These are phyloP conservation scores for Acrobasis repandana DNA, from an alignment of 2,888 invertebrate genomes.

Conservation along the genomic window DNA sequence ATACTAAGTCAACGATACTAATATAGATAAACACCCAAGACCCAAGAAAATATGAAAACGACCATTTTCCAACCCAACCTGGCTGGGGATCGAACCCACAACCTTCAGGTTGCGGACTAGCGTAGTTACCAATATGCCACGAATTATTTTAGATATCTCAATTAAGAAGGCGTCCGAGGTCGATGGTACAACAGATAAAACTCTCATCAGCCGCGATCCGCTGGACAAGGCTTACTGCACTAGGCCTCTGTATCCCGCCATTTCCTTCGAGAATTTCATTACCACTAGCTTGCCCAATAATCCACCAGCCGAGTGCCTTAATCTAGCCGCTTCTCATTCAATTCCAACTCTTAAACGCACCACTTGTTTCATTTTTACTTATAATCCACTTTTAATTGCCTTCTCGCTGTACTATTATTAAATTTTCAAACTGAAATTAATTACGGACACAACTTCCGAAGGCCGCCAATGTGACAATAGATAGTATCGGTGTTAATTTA, in stretches of 20 bases:
- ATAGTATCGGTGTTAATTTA: slow-evolving; percentile 74
- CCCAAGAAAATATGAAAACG: too few species aligned
- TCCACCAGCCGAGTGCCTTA: slow-evolving; percentile 73
- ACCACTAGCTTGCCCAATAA: slow-evolving; percentile 77
- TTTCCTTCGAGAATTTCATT: slow-evolving; percentile 80
- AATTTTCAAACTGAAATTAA: slow-evolving; percentile 74
- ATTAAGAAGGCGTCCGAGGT: slow-evolving; percentile 28
- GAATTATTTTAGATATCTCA: too few species aligned
- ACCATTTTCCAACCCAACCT: too few species aligned
- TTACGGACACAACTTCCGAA: slow-evolving; percentile 67
- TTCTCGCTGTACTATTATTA: slow-evolving; percentile 63
- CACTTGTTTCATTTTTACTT: slow-evolving; percentile 75
- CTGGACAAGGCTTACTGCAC: slow-evolving; percentile 75
- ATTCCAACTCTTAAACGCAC: slow-evolving; percentile 73
- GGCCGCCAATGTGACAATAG: slow-evolving; percentile 70
- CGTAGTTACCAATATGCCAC: too few species aligned
- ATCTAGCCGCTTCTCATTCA: slow-evolving; percentile 72
- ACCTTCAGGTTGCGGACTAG: too few species aligned
- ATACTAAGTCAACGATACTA: too few species aligned
- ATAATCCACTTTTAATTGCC: slow-evolving; percentile 81
- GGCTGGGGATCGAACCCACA: too few species aligned
- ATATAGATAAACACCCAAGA: too few species aligned
- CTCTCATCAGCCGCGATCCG: slow-evolving; percentile 80
- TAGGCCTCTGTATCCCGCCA: slow-evolving; percentile 71
- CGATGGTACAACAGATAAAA: slow-evolving; percentile 76